Conservation (phyloP, 2,888 invertebrate genomes). For the Agonopterix arenella region DNA sequence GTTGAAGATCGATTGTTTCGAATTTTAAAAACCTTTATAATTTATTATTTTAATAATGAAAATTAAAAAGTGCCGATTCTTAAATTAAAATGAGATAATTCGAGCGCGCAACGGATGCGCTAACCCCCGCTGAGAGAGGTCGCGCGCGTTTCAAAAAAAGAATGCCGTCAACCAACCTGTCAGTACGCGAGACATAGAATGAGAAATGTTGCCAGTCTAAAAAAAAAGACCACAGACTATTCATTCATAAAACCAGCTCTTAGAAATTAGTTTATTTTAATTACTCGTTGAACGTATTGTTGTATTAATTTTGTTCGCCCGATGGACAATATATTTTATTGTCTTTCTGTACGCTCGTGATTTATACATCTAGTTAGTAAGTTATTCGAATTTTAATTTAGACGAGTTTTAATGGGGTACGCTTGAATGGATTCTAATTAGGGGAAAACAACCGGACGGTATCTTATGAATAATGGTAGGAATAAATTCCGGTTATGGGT, state of each 20-base stretch:
- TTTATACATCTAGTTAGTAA: conserved; percentile 76
- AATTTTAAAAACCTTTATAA: conserved; percentile 16
- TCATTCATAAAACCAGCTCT: conserved; percentile 69
- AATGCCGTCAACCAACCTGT: conserved; percentile 64
- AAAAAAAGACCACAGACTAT: conserved; percentile 47
- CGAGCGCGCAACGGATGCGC: conserved; percentile 63
- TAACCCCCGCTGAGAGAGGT: conserved; percentile 61
- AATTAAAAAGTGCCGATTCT: conserved; percentile 38
- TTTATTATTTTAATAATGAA: conserved; percentile 28
- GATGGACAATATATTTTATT: conserved; percentile 74
- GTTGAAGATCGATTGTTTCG: not conserved
- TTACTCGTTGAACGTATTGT: conserved; percentile 67
- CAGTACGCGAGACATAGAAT: conserved; percentile 60
- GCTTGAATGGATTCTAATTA: conserved; percentile 75
- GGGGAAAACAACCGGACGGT: conserved; percentile 64
- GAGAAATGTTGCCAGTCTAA: conserved; percentile 64
- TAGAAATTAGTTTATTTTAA: conserved; percentile 76
- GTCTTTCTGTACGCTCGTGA: conserved; percentile 62
- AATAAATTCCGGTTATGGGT: conserved; percentile 68
- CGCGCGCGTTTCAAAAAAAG: conserved; percentile 64
- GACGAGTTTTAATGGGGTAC: conserved; percentile 72
- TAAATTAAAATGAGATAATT: conserved; percentile 69
- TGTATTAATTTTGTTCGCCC: conserved; percentile 62
- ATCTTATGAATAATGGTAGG: conserved; percentile 64
- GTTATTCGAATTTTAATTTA: conserved; percentile 76